Conservation (phyloP, 2,888 invertebrate genomes). For the Alviniconcha strummeri region DNA sequence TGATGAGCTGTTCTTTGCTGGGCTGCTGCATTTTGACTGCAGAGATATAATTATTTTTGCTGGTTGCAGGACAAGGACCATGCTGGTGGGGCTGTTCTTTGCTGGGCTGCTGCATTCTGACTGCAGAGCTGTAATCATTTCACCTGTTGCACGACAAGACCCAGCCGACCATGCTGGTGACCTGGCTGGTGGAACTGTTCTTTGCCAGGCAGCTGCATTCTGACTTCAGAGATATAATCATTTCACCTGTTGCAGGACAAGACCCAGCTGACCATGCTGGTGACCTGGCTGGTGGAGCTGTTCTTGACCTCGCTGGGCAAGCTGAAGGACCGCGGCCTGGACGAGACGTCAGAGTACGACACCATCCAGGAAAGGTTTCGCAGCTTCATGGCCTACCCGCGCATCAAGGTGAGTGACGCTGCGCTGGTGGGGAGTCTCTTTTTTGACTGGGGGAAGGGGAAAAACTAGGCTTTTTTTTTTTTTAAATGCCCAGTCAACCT, state of each 20-base stretch:
- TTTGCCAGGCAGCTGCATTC: slow-evolving; percentile 76
- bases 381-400: slow-evolving; percentile 59
- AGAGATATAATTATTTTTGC: background rate
- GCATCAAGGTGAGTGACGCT: slow-evolving; percentile 59
- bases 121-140: no score
- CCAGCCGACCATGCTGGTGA: slow-evolving; percentile 84
- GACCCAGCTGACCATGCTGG: slow-evolving; percentile 85
- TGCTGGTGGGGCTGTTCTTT: no score
- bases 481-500: background rate
- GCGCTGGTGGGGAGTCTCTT: background rate
- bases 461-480: slow-evolving; percentile 7
- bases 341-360: slow-evolving; percentile 55
- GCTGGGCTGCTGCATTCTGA: no score
- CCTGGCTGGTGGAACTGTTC: slow-evolving; percentile 96
- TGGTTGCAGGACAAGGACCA: background rate
- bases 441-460: background rate
- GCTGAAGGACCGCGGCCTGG: slow-evolving; percentile 73
- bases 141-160: slow-evolving; percentile 81
- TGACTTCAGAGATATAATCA: no score
- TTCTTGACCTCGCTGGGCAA: slow-evolving; percentile 92
- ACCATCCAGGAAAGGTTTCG: slow-evolving; percentile 65
- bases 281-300: slow-evolving; percentile 95
- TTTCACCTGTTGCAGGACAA: slow-evolving; percentile 77
- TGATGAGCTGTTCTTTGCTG: no score
- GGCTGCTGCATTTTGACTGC: no score